Base-by-base conservation (phyloP, 2,888 invertebrate genomes). In the Eledone cirrhosa region DNA sequence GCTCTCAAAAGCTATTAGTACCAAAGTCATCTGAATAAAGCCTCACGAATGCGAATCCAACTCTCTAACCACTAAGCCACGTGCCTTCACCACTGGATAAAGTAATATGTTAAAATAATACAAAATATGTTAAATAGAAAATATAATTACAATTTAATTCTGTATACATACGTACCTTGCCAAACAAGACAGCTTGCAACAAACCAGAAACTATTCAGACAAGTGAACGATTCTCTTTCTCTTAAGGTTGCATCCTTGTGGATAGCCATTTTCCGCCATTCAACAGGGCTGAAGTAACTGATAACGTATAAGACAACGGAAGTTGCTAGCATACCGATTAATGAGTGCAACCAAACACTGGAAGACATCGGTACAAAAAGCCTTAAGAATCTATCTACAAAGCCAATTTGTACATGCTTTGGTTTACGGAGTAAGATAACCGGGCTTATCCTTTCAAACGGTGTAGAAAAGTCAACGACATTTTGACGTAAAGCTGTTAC, bases 161-260 rank as follows among this genome's bases (percentile, higher is more conserved):
- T n/a, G n/a, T n/a, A n/a, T n/a, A n/a, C n/a, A 3, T 24, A 77
- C 81, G 77, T 80, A 88, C 88, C 87, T 85, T 88, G 88, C 83
- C 84, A 85, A 22, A 84, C 78, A 31, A 84, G 41, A 4, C 87
- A 82, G 78, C 87, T 86, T 47, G 87, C 77, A 0, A 83, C 81
- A 77, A 87, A 88, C 86, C 87, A 88, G 80, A 86, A 88, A 2
- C 86, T 83, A 81, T 88, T 88, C 65, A 84, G 78, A 59, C 88
- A 88, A 3, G 86, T 86, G 80, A 88, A 88, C 0, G 87, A 87
- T 77, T 88, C 88, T 0, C 83, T 85, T 78, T 88, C 88, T 24
- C 87, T 80, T 1, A 84, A 31, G 1, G 85, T 86, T 16, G 87
- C 87, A 78, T 86, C 84, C n/a, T 83, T 80, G 78, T 87, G 87